Base-by-base conservation (phyloP, 2,797 vertebrate genomes). In the Pelodytes ibericus region DNA sequence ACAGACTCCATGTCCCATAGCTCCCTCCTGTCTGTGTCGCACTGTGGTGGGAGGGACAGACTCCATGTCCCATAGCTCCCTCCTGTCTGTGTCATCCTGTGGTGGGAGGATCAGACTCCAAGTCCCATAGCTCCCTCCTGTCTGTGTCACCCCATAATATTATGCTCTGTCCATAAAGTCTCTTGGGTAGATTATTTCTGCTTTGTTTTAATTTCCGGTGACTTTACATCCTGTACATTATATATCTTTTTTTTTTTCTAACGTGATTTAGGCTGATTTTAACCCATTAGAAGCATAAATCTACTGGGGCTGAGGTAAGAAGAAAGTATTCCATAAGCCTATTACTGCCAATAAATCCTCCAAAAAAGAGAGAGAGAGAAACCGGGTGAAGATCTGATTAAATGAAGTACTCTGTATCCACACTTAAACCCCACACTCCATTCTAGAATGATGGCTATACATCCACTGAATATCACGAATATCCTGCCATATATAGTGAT, bases 141-240 rank as follows among this genome's bases (percentile, higher is more conserved):
- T 26, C 11, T 67, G 15, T 25, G n/a, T n/a, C 39, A 60, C 36
- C 24, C 72, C 31, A 9, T n/a, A n/a, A n/a, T 24, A 20, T 65
- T 16, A 63, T 53, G 57, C 49, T 59, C 53, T 59, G 53, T 53
- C 24, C 68, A 59, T 2, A 59, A n/a, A 33, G 68, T 24, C 58
- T 18, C 27, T 3, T 30, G 27, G 0, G 5, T 51, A 25, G 49
- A 57, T 56, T 57, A 30, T 69, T 26, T 27, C 16, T 49, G 39
- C 27, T 2, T 26, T 20, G 25, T 2, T 41, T 22, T 59, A n/a
- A 71, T 71, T 71, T 71, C 68, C 68, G 16, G 22, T 59, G 53
- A 71, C 67, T 26, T 27, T 59, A 70, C n/a, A 71, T 71, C 68
- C 53, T 59, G 53, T 24, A 53, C 33, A 29, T 36, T 71, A 41